A percentile compares a stretch with the other conserved stretches of the same genome.
These are phyloP conservation scores for Procambarus clarkii DNA, from an alignment of 1,140 invertebrate species.

Conservation along the genomic window DNA sequence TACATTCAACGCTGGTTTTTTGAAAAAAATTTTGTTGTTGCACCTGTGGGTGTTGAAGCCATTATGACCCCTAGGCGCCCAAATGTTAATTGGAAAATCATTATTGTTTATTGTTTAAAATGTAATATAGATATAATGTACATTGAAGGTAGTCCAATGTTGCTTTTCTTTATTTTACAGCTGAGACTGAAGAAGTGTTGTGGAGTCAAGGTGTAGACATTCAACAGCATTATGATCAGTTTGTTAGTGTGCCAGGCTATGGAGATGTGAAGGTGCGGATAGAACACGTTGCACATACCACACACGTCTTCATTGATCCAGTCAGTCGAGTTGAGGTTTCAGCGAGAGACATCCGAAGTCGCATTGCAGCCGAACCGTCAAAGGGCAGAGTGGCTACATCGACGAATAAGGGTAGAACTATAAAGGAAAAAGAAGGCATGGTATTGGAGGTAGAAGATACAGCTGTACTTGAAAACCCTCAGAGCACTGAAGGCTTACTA, in stretches of 20 bases:
- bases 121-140: no score
- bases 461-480: neutral
- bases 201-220: conserved; percentile 77
- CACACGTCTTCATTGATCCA: conserved; percentile 80
- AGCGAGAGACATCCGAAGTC: conserved; percentile 82
- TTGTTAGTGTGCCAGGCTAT: conserved; percentile 81
- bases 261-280: conserved; percentile 85
- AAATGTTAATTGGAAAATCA: no score
- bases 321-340: conserved; percentile 83
- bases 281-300: conserved; percentile 78
- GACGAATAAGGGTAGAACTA: conserved; percentile 48
- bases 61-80: no score
- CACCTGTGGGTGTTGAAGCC: no score
- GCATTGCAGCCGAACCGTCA: conserved; percentile 68
- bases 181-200: conserved; percentile 68
- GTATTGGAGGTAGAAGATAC: conserved; percentile 20
- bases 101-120: no score
- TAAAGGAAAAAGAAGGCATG: conserved; percentile 57
- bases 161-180: conserved; percentile 28
- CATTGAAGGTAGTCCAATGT: no score
- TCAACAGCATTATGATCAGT: conserved; percentile 79
- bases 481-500: neutral
- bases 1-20: no score
- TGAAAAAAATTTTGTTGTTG: no score
- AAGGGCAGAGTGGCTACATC: conserved; percentile 59